A percentile compares a stretch with the other conserved stretches of the same genome.
Conservation (phyloP, 1,140 invertebrate species). For the Ctenoplectra terminalis region DNA sequence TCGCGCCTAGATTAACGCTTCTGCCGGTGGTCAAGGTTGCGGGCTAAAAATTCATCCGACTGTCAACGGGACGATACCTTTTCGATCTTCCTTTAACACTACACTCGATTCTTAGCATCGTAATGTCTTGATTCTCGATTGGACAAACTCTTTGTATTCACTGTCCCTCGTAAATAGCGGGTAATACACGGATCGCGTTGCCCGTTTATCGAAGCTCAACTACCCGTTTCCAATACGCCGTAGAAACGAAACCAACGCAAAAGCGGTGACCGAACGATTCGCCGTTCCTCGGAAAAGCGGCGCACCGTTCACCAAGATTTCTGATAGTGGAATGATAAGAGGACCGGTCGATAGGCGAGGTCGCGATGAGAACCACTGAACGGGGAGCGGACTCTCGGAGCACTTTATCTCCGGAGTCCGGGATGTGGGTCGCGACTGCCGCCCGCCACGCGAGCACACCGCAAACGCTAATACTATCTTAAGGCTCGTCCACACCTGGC, state of each 20-base stretch:
- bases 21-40: conserved; percentile 36
- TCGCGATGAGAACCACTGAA: conserved; percentile 76
- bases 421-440: conserved; percentile 79
- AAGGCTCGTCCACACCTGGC: conserved; percentile 71
- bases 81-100: background rate
- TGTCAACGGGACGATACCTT: background rate
- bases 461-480: conserved; percentile 61
- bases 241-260: no score
- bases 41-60: background rate
- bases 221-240: no score
- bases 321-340: conserved; percentile 39
- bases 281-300: background rate
- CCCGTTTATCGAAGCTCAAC: no score
- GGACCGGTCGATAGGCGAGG: conserved; percentile 67
- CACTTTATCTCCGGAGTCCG: conserved; percentile 74
- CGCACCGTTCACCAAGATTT: background rate
- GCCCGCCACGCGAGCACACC: conserved; percentile 75
- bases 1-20: background rate
- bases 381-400: conserved; percentile 72
- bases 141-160: no score
- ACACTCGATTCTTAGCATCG: no score
- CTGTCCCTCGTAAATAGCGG: no score
- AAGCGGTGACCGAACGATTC: no score
- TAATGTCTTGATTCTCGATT: no score
- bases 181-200: no score